Evolutionary conservation across 2,797 vertebrate genomes (phyloP).

Genomic region (Corythornis leucogaster): DNA sequence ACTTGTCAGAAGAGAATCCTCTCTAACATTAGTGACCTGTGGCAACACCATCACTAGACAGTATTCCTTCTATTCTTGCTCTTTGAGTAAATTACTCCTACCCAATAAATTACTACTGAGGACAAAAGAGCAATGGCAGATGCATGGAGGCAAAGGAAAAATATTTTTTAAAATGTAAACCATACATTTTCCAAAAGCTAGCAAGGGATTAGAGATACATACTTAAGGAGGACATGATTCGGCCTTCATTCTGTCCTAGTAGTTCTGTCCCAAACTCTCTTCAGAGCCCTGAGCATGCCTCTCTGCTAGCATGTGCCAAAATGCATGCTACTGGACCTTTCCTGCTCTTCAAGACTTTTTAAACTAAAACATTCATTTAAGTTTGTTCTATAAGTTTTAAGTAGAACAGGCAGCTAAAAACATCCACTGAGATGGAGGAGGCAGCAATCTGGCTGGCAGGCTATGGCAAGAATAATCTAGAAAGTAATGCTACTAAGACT

Average conservation of each 20-base stretch:
- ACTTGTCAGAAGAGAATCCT: background rate
- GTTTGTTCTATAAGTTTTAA: background rate
- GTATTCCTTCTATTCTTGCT: background rate
- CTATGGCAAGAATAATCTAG: background rate
- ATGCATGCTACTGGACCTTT: background rate
- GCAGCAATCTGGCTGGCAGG: background rate
- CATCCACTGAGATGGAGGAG: background rate
- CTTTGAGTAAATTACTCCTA: background rate
- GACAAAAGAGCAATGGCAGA: background rate
- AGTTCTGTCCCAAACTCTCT: background rate
- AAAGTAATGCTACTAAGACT: background rate
- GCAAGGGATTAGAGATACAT: background rate
- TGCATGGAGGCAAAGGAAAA: background rate
- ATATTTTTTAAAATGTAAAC: background rate
- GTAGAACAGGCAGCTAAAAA: background rate
- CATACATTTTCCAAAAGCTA: background rate
- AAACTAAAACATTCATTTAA: background rate
- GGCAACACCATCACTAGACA: background rate
- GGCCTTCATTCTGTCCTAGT: background rate
- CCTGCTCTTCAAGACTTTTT: background rate
- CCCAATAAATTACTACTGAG: background rate
- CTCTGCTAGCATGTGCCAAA: background rate
- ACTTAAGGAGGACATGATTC: background rate
- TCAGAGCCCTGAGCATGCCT: background rate
- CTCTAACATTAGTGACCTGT: background rate